These are phyloP conservation scores for Lates japonicus DNA, from an alignment of 2,797 vertebrate genomes.

Conservation along the genomic window DNA sequence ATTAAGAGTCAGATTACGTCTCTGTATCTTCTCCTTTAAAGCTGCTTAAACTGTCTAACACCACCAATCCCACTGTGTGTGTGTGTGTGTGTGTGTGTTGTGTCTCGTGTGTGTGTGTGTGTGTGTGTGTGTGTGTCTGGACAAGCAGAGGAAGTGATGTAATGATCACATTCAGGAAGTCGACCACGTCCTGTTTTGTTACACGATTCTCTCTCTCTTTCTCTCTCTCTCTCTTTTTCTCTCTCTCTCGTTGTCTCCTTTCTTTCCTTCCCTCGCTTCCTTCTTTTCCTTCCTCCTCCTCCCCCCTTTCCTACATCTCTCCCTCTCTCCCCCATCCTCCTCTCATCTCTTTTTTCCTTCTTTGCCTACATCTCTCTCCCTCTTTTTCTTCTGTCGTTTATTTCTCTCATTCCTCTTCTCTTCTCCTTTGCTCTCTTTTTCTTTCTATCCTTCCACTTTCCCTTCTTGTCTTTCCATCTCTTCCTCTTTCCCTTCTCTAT, in stretches of 20 bases:
- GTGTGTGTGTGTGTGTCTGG: slow-evolving; percentile 17
- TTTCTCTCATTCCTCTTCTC: too few relatives aligned
- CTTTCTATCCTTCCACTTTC: too few relatives aligned
- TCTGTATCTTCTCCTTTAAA: slow-evolving; percentile 74
- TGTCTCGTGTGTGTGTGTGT: slow-evolving; percentile 22
- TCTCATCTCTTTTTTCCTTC: not conserved
- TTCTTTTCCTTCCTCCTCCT: not conserved
- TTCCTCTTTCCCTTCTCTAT: not conserved
- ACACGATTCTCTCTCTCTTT: slow-evolving; percentile 7
- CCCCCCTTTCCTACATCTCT: not conserved
- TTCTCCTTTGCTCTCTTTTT: too few relatives aligned
- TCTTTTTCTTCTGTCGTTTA: too few relatives aligned
- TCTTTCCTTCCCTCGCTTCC: not conserved
- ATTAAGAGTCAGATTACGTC: slow-evolving; percentile 76
- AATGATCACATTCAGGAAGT: slow-evolving; percentile 65
- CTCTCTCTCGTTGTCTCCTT: too few relatives aligned
- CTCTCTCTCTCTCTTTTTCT: too few relatives aligned
- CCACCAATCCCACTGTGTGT: slow-evolving; percentile 52
- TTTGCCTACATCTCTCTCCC: not conserved
- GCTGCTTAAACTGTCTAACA: slow-evolving; percentile 74
- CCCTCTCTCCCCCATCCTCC: not conserved
- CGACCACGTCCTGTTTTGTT: slow-evolving; percentile 64
- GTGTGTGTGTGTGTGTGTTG: slow-evolving; percentile 22
- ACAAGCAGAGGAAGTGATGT: slow-evolving; percentile 70
- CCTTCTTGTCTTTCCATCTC: not conserved